A percentile compares a stretch with the other conserved stretches of the same genome.
These are phyloP conservation scores for Sesamia nonagrioides DNA, from an alignment of 1,140 invertebrate species.

Conservation along the genomic window DNA sequence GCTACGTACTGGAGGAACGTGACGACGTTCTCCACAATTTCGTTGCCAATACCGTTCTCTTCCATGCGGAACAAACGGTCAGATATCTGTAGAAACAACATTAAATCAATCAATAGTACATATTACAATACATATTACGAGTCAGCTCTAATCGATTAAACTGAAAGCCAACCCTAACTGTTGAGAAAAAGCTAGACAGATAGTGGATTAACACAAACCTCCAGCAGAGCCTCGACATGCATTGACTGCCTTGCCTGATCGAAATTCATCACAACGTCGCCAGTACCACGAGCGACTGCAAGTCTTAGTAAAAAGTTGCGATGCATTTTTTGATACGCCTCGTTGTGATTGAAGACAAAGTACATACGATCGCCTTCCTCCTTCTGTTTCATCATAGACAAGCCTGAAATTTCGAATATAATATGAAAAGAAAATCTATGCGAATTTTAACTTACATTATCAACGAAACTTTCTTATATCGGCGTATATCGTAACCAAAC, in stretches of 20 bases:
- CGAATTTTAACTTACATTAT: neutral
- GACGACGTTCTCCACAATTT: constrained; percentile 85
- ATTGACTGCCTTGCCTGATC: constrained; percentile 67
- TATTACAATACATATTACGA: constrained; percentile 58
- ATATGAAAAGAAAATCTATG: no score
- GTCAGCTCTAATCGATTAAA: no score
- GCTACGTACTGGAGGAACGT: constrained; percentile 90
- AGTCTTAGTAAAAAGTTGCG: constrained; percentile 89
- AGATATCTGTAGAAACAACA: constrained; percentile 92
- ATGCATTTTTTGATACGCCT: constrained; percentile 93
- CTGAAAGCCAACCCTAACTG: no score
- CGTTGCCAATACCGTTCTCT: constrained; percentile 57
- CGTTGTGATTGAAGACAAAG: constrained; percentile 94
- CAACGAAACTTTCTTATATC: no score
- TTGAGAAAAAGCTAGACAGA: constrained; percentile 88
- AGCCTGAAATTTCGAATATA: constrained; percentile 79
- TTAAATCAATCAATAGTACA: constrained; percentile 72
- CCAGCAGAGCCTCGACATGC: constrained; percentile 90
- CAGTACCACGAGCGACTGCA: neutral
- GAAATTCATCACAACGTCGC: neutral
- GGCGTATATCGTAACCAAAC: no score
- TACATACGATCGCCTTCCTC: constrained; percentile 85
- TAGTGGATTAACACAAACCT: constrained; percentile 83
- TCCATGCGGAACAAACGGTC: constrained; percentile 85
- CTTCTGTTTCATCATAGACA: constrained; percentile 90